phyloP scores from a whole-genome alignment of 2,888 invertebrate species.

The Lottia scabra region DNA sequence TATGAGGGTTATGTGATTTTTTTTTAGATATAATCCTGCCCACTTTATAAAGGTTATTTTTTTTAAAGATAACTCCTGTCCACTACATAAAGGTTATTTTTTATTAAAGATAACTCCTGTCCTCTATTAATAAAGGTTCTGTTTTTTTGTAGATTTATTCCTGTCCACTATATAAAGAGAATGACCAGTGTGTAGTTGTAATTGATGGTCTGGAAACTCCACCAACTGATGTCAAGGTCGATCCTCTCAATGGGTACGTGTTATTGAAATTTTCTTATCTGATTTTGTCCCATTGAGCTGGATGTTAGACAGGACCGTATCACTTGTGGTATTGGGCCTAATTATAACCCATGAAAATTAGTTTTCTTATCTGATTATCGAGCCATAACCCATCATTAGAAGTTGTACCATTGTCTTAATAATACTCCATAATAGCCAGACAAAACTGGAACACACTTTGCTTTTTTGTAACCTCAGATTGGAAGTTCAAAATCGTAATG shows the following conservation, averaged over 20 bases:
- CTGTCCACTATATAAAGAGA: slow-evolving; percentile 77
- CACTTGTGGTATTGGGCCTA: too few relatives aligned
- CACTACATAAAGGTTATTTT: slow-evolving; percentile 76
- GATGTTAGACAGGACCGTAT: too few relatives aligned
- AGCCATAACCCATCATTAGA: too few relatives aligned
- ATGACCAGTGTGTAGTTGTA: slow-evolving; percentile 79
- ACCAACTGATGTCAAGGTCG: slow-evolving; percentile 87
- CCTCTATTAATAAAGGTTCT: slow-evolving; percentile 77
- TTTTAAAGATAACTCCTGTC: slow-evolving; percentile 81
- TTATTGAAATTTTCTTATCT: neutral
- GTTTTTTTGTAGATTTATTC: slow-evolving; percentile 78
- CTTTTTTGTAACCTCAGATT: too few relatives aligned
- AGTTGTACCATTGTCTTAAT: too few relatives aligned
- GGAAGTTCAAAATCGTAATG: too few relatives aligned
- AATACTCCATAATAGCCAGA: too few relatives aligned
- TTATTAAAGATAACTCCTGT: slow-evolving; percentile 79
- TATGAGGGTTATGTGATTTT: too few relatives aligned
- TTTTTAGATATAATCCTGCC: too few relatives aligned
- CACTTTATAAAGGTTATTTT: neutral
- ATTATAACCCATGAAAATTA: neutral
- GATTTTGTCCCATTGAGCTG: too few relatives aligned
- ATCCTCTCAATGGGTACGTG: slow-evolving; percentile 88
- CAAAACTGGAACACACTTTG: too few relatives aligned
- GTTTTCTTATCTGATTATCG: too few relatives aligned
- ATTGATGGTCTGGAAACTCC: slow-evolving; percentile 78